Evolutionary conservation across 2,888 invertebrate genomes (phyloP).

Genomic region (Cerceris ruficornis): DNA sequence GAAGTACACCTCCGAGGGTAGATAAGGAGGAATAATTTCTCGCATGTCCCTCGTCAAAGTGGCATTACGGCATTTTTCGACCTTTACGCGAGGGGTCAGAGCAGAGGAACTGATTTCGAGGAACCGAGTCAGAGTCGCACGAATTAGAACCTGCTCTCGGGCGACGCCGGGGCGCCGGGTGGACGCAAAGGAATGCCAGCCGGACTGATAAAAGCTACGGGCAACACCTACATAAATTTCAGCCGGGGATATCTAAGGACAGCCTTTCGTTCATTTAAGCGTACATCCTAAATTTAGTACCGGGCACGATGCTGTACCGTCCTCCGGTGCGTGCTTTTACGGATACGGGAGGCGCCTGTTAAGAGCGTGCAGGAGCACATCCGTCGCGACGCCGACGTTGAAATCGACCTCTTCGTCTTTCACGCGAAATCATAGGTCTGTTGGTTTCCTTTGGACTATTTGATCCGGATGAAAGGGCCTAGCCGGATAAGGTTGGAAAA

Average conservation of each 20-base stretch:
- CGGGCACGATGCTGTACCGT: constrained; percentile 53
- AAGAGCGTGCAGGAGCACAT: constrained; percentile 36
- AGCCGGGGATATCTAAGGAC: constrained; percentile 75
- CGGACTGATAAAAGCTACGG: constrained; percentile 80
- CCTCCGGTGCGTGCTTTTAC: constrained; percentile 7
- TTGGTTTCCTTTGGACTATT: too few relatives aligned
- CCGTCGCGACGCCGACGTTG: constrained; percentile 37
- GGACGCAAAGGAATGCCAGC: constrained; percentile 80
- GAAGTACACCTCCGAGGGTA: constrained; percentile 12
- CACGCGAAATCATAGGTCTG: neutral
- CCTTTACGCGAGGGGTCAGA: constrained; percentile 27
- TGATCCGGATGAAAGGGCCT: too few relatives aligned
- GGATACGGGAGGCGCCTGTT: constrained; percentile 42
- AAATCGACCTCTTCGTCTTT: neutral
- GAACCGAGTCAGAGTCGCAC: constrained; percentile 63
- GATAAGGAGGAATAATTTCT: constrained; percentile 33
- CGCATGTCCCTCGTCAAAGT: constrained; percentile 18
- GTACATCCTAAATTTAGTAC: constrained; percentile 79
- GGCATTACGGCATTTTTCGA: constrained; percentile 25
- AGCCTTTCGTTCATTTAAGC: constrained; percentile 79
- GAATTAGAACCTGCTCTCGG: constrained; percentile 81
- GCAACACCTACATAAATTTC: constrained; percentile 82
- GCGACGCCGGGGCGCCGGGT: constrained; percentile 80
- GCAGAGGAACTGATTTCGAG: constrained; percentile 47
- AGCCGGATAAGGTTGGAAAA: too few relatives aligned